These are phyloP conservation scores for Chamaea fasciata DNA, from an alignment of 2,113 vertebrate genomes.

Conservation along the genomic window DNA sequence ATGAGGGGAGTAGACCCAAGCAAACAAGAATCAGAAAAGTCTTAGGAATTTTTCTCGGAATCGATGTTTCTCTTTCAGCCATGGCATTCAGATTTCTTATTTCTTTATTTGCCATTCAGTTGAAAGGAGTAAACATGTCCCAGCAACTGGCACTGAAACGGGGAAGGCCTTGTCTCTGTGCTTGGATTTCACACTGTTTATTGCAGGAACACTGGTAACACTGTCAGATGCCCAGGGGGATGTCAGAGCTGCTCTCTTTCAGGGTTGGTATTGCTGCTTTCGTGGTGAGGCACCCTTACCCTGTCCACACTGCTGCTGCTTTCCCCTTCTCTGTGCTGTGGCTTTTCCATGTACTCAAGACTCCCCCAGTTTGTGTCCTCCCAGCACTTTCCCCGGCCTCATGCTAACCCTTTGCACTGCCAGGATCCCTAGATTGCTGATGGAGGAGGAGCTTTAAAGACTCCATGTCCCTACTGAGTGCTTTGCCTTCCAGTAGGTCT, in stretches of 20 bases:
- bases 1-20: not conserved
- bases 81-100: not conserved
- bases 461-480: not conserved
- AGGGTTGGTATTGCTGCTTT: not conserved
- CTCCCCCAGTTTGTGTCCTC: not conserved
- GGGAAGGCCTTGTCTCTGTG: not conserved
- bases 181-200: not conserved
- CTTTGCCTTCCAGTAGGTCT: not conserved
- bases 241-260: not conserved
- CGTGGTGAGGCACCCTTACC: rapidly evolving
- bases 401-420: not conserved
- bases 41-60: not conserved
- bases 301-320: not conserved
- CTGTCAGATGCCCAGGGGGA: not conserved
- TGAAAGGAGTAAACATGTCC: not conserved
- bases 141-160: not conserved
- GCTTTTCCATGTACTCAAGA: not conserved
- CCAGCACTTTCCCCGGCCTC: not conserved
- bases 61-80: not conserved
- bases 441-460: not conserved
- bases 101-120: not conserved
- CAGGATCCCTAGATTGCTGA: not conserved
- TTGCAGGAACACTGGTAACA: rapidly evolving
- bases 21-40: not conserved
- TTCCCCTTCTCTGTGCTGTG: not conserved